A percentile compares a stretch with the other conserved stretches of the same genome.
These are phyloP conservation scores for Novumbra hubbsi DNA, from an alignment of 2,797 vertebrate species.

Conservation along the genomic window DNA sequence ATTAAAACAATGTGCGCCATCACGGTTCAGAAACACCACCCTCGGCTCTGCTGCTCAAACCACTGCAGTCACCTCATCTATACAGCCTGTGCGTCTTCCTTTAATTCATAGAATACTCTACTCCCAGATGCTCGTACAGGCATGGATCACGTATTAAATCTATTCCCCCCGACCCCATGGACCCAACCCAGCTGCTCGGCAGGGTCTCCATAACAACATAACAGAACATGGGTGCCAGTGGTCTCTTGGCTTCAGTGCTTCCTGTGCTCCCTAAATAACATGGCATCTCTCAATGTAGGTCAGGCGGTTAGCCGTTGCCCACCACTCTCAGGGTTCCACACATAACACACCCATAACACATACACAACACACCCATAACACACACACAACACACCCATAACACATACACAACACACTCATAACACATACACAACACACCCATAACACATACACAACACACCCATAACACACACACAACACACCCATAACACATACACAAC, in stretches of 20 bases:
- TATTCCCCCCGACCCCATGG: background rate
- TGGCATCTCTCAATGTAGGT: conserved; percentile 54
- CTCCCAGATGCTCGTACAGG: no score
- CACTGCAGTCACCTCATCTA: conserved; percentile 8
- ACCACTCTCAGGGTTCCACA: no score
- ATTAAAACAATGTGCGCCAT: conserved; percentile 12
- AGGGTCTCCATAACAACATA: conserved; percentile 25
- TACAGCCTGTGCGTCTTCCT: background rate
- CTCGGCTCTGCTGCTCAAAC: conserved; percentile 23
- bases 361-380: conserved; percentile 41
- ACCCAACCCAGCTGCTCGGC: background rate
- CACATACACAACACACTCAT: conserved; percentile 40
- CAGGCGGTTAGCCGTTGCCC: conserved; percentile 29
- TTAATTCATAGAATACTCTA: background rate
- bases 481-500: conserved; percentile 37
- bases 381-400: conserved; percentile 40
- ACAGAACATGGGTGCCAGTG: conserved; percentile 12
- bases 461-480: conserved; percentile 35
- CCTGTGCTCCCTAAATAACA: conserved; percentile 45
- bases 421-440: conserved; percentile 39
- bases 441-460: conserved; percentile 36
- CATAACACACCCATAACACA: conserved; percentile 42
- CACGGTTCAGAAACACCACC: background rate
- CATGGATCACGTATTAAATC: background rate
- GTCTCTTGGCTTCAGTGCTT: conserved; percentile 31